phyloP scores from a whole-genome alignment of 2,113 vertebrate genomes.

The Onychostoma macrolepis region DNA sequence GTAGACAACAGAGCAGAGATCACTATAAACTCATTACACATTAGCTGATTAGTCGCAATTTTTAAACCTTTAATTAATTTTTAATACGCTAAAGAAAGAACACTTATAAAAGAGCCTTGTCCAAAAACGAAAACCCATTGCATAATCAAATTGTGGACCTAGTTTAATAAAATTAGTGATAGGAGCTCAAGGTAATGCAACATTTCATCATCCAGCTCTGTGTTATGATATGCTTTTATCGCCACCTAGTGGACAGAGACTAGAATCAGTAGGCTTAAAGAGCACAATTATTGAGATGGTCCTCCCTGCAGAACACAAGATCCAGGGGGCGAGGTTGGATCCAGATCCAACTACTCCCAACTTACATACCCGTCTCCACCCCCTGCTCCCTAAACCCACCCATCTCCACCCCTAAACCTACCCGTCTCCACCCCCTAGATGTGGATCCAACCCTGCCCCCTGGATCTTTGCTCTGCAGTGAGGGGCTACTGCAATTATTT shows the following conservation, averaged over 20 bases:
- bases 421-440: no score
- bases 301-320: no score
- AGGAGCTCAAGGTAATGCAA: background rate
- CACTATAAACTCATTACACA: background rate
- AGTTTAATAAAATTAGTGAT: background rate
- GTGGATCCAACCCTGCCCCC: no score
- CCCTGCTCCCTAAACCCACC: no score
- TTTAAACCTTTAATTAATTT: no score
- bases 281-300: background rate
- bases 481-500: background rate
- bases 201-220: background rate
- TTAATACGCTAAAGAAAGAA: background rate
- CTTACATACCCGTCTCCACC: no score
- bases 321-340: no score
- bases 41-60: background rate
- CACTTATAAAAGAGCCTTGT: background rate
- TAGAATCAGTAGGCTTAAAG: background rate
- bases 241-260: constrained; percentile 27
- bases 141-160: background rate
- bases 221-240: background rate
- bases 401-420: no score
- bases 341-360: no score
- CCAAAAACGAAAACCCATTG: background rate
- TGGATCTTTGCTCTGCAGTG: no score
- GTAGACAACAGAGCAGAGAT: background rate